Evolutionary conservation across 53 echinoderm and acorn worm species (phyloP).

Genomic region (Temnopleurus reevesii): DNA sequence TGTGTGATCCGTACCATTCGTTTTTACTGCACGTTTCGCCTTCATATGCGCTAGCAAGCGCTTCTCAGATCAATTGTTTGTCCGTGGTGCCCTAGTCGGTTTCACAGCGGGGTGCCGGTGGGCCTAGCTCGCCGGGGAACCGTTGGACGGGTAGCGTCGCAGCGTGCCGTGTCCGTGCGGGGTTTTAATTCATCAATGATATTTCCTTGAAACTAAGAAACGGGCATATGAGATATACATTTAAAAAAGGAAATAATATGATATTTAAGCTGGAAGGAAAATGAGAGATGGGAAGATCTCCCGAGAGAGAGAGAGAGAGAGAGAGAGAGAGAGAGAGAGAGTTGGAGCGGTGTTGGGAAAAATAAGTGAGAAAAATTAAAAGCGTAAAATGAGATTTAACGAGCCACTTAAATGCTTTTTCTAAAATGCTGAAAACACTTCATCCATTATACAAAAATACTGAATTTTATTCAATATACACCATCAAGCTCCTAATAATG

Average conservation of each 20-base stretch:
- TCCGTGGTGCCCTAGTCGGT: background rate
- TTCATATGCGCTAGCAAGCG: too few relatives aligned
- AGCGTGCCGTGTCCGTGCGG: background rate
- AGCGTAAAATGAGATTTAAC: too few relatives aligned
- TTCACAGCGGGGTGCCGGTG: constrained; percentile 3
- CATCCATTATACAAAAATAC: too few relatives aligned
- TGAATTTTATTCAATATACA: too few relatives aligned
- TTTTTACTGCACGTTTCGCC: background rate
- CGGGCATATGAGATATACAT: too few relatives aligned
- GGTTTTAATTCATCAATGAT: background rate
- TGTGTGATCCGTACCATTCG: background rate
- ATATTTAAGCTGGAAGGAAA: background rate
- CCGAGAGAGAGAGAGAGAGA: background rate
- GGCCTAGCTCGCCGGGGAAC: background rate
- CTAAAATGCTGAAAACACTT: too few relatives aligned
- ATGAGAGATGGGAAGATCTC: background rate
- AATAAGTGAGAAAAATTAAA: too few relatives aligned
- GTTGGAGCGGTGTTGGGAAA: too few relatives aligned
- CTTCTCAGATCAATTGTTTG: background rate
- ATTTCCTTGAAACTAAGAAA: too few relatives aligned
- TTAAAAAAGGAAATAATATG: too few relatives aligned
- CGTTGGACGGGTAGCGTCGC: background rate
- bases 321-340: background rate
- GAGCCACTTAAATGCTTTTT: too few relatives aligned
- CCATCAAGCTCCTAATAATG: too few relatives aligned